Evolutionary conservation across 2,888 invertebrate species (phyloP).

Genomic region (Pandemis corylana): DNA sequence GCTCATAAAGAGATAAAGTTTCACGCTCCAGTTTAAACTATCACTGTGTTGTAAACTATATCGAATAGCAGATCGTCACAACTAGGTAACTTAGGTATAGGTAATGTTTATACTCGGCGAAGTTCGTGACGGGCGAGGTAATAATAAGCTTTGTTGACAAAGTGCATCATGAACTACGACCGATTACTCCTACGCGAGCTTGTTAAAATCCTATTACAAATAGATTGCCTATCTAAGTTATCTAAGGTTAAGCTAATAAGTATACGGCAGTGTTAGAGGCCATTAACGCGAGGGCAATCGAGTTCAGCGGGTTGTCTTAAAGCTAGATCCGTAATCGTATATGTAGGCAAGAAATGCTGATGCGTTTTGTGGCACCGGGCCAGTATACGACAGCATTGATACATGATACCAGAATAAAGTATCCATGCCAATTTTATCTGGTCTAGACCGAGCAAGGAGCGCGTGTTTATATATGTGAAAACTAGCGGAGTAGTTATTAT

Average conservation of each 20-base stretch:
- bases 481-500: background rate
- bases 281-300: background rate
- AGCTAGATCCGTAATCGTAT: background rate
- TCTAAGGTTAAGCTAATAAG: slow-evolving; percentile 1
- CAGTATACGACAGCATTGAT: slow-evolving; percentile 13
- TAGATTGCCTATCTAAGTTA: slow-evolving; percentile 19
- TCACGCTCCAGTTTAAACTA: background rate
- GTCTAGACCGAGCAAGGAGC: background rate
- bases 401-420: slow-evolving; percentile 14
- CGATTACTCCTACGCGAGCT: slow-evolving; percentile 26
- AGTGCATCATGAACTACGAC: slow-evolving; percentile 27
- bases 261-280: background rate
- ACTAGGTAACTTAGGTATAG: background rate
- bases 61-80: background rate
- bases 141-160: slow-evolving; percentile 17
- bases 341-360: background rate
- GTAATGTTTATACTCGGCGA: slow-evolving; percentile 4
- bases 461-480: background rate
- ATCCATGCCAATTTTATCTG: slow-evolving; percentile 11
- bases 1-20: background rate
- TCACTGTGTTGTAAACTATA: background rate
- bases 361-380: slow-evolving; percentile 14
- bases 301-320: background rate
- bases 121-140: slow-evolving; percentile 8
- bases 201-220: slow-evolving; percentile 34